Evolutionary conservation across 2,113 vertebrate genomes (phyloP), one percentile per base, ranked within the genome.

Genomic region (Mustela nigripes): DNA sequence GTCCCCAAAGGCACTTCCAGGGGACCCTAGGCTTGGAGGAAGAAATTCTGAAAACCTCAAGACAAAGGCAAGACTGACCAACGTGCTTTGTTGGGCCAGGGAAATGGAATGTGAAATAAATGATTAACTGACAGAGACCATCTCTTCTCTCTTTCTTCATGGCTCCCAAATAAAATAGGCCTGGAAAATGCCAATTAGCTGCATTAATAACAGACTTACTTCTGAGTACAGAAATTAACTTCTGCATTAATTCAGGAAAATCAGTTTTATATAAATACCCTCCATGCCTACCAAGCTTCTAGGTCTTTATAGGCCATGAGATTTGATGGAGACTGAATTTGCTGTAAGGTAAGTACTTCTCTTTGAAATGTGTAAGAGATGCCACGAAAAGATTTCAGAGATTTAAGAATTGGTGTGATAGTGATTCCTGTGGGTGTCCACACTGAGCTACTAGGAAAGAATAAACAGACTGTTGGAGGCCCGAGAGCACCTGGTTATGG

Each of bases 201-300:
- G 48, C 45, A 78, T 31, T 45, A 90, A 79, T 5, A 95, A 31
- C 67, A 95, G 50, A 89, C 7, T 80, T 79, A 48, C 62, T 90
- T 94, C 6, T 50, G 39, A 96, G 82, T n/a, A 89, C 45, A 91
- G 86, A 96, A 94, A 85, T 31, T 42, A 92, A 28, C 76, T 89
- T 84, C 36, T 74, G 60, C 14, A 11, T 24, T 50, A 96, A 84
- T 94, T 87, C n/a, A 71, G 69, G 69, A 45, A 95, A 81, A 69
- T 76, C 85, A 58, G 15, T 73, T 39, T 82, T 67, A 31, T 26
- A n/a, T 88, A 80, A 87, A 48, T n/a, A 78, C 16, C 28, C 24
- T 67, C 56, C 5, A 21, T 6, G 16, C 60, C 14, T 86, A 3
- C 39, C 31, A 79, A 56, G 15, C n/a, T 45, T 96, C 90, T 50